Percentiles rank a stretch among this genome's conserved stretches.
Evolutionary conservation across 2,797 vertebrate species (phyloP).

Genomic region (Hippopotamyrus pictus): DNA sequence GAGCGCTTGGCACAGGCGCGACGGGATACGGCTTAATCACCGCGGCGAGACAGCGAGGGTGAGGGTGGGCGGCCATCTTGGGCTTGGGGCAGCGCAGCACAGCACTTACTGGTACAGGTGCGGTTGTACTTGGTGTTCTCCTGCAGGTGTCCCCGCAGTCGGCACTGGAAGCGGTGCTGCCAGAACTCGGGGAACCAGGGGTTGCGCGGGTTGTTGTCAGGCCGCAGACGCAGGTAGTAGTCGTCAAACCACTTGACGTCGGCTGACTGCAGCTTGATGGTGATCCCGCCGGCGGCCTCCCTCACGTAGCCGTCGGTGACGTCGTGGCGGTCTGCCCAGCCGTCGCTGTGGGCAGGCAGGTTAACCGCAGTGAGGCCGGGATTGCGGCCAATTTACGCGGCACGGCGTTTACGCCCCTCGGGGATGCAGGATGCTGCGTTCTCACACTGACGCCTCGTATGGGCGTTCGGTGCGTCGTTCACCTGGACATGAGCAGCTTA

Average conservation of each 20-base stretch:
- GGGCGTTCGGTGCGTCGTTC: neutral
- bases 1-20: neutral
- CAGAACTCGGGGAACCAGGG: conserved; percentile 99
- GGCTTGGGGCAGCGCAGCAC: neutral
- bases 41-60: neutral
- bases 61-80: neutral
- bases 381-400: neutral
- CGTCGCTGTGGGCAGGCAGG: conserved; percentile 65
- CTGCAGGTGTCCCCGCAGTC: conserved; percentile 81
- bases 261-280: conserved; percentile 96
- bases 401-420: neutral
- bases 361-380: neutral
- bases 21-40: neutral
- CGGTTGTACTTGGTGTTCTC: conserved; percentile 87
- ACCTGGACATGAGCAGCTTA: neutral
- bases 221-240: conserved; percentile 89
- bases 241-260: conserved; percentile 98
- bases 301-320: conserved; percentile 88
- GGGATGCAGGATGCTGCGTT: no score
- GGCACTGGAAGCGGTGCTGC: conserved; percentile 96
- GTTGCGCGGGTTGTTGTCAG: conserved; percentile 86
- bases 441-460: neutral
- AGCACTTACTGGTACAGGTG: conserved; percentile 86
- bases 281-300: conserved; percentile 91
- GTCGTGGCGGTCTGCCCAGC: conserved; percentile 95